Conservation (phyloP, 2,888 invertebrate genomes). For the Sesamia inferens region DNA sequence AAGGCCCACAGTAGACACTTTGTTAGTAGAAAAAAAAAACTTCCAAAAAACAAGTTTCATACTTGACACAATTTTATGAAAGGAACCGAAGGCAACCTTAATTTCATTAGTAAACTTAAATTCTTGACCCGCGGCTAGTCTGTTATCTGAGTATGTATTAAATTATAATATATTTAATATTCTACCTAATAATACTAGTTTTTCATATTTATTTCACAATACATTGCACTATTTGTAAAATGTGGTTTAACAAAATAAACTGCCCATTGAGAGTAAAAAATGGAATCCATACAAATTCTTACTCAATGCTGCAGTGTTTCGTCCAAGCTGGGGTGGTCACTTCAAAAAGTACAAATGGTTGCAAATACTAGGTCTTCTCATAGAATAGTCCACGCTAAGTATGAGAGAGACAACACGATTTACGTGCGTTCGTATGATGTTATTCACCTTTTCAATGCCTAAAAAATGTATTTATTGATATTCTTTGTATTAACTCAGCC, state of each 20-base stretch:
- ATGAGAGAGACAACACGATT: conserved; percentile 56
- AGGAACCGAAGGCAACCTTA: conserved; percentile 53
- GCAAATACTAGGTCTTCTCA: conserved; percentile 61
- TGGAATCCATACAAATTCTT: conserved; percentile 20
- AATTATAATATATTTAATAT: conserved; percentile 39
- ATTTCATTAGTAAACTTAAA: conserved; percentile 50
- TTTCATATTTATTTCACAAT: conserved; percentile 47
- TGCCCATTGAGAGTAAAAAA: conserved; percentile 25
- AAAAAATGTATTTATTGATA: conserved; percentile 1
- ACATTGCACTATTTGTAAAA: conserved; percentile 42
- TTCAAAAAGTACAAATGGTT: conserved; percentile 60
- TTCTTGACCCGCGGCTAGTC: conserved; percentile 53
- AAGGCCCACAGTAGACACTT: conserved; percentile 61
- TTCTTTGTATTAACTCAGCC: background rate
- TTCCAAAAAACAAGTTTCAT: conserved; percentile 66
- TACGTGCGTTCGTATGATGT: conserved; percentile 50
- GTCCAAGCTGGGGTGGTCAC: conserved; percentile 48
- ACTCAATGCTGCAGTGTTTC: conserved; percentile 27
- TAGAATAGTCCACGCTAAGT: conserved; percentile 47
- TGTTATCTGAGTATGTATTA: conserved; percentile 39
- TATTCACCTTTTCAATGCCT: conserved; percentile 56
- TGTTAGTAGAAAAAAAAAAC: conserved; percentile 63
- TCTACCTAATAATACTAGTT: conserved; percentile 31
- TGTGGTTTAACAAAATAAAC: conserved; percentile 33
- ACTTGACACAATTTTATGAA: conserved; percentile 62